phyloP scores from a whole-genome alignment of 2,888 invertebrate species.

The Pollenia griseotomentosa region DNA sequence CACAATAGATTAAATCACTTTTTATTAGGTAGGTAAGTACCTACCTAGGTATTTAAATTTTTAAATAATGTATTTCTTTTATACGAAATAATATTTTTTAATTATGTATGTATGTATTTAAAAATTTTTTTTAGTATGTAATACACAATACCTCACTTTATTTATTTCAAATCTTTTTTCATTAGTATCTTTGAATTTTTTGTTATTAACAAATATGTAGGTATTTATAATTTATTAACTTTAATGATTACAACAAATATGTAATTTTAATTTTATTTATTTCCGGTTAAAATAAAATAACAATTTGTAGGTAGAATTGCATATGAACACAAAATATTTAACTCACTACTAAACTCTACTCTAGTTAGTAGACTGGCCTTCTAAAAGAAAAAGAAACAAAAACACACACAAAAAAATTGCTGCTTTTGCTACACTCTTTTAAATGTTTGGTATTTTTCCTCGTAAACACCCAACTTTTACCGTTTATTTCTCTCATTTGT shows the following conservation, averaged over 20 bases:
- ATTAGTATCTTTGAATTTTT: background rate
- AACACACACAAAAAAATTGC: conserved; percentile 7
- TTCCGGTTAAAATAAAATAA: conserved; percentile 68
- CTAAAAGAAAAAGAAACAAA: conserved; percentile 36
- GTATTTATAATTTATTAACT: background rate
- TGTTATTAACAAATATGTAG: background rate
- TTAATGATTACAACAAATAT: conserved; percentile 51
- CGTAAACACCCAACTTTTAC: conserved; percentile 73
- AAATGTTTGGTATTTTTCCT: conserved; percentile 65
- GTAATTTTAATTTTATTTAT: conserved; percentile 60
- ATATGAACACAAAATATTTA: conserved; percentile 55
- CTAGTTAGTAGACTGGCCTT: conserved; percentile 68
- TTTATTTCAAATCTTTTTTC: conserved; percentile 15
- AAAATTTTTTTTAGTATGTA: too few relatives aligned
- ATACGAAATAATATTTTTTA: too few relatives aligned
- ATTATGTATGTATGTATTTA: too few relatives aligned
- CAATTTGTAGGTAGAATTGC: conserved; percentile 54
- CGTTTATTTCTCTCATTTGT: conserved; percentile 63
- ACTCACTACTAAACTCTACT: conserved; percentile 68
- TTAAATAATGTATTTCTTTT: too few relatives aligned
- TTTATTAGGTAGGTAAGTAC: background rate
- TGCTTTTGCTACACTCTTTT: conserved; percentile 43
- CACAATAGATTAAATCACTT: conserved; percentile 14
- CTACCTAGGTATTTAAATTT: too few relatives aligned
- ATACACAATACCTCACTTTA: conserved; percentile 5